Percentiles rank a stretch among this genome's conserved stretches.
Evolutionary conservation across 2,888 invertebrate genomes (phyloP).

Genomic region (Nymphalis c-album): DNA sequence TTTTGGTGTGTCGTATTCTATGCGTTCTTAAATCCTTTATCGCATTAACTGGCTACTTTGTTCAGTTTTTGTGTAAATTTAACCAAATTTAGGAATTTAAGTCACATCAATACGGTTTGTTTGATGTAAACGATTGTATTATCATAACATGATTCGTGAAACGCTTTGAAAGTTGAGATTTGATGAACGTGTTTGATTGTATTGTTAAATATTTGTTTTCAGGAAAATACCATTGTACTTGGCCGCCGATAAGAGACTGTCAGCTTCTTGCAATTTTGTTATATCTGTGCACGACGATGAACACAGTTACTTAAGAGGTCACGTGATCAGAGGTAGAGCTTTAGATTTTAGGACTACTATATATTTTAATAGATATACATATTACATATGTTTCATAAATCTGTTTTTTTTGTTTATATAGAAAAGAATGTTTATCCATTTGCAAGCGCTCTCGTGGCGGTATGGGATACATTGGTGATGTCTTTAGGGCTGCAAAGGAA

Average conservation of each 20-base stretch:
- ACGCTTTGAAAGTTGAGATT: no score
- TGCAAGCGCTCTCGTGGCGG: conserved; percentile 85
- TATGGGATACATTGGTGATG: conserved; percentile 87
- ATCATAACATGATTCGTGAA: no score
- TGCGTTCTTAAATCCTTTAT: no score
- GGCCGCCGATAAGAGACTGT: conserved; percentile 43
- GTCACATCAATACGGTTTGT: no score
- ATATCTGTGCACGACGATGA: conserved; percentile 55
- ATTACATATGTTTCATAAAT: not conserved
- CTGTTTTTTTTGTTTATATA: conserved; percentile 40
- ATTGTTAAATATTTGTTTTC: conserved; percentile 31
- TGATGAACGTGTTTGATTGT: no score
- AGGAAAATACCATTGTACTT: conserved; percentile 52
- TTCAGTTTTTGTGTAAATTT: no score
- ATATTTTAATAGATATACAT: no score
- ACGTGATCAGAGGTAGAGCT: conserved; percentile 53
- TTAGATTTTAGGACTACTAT: no score
- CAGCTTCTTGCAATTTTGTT: conserved; percentile 49
- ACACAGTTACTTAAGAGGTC: conserved; percentile 51
- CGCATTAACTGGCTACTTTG: no score
- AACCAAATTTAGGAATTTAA: no score
- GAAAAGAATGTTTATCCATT: conserved; percentile 88
- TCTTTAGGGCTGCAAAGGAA: conserved; percentile 76
- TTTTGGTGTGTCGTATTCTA: no score
- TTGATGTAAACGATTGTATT: no score